Evolutionary conservation across 2,113 vertebrate genomes (phyloP).

Genomic region (Bujurquina vittata): DNA sequence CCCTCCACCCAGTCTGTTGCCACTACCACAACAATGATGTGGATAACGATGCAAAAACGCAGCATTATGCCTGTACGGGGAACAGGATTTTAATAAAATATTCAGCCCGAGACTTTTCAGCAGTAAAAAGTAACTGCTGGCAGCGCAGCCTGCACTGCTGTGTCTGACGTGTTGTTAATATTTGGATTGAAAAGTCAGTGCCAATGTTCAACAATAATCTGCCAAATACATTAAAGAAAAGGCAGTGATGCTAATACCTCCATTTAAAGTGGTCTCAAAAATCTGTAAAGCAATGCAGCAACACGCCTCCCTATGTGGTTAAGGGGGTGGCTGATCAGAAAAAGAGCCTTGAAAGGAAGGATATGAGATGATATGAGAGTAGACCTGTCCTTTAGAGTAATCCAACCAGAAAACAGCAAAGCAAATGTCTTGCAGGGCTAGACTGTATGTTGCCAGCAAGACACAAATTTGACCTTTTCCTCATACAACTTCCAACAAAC

Average conservation of each 20-base stretch:
- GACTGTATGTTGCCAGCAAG: slow-evolving; percentile 9
- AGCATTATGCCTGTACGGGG: neutral
- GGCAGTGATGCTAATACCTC: slow-evolving; percentile 16
- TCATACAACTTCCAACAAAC: slow-evolving; percentile 26
- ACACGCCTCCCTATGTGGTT: neutral
- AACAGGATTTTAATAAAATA: neutral
- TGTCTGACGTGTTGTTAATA: neutral
- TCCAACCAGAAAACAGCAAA: slow-evolving; percentile 1
- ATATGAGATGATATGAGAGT: neutral
- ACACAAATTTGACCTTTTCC: slow-evolving; percentile 26
- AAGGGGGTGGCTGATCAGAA: neutral
- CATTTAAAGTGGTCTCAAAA: slow-evolving; percentile 17
- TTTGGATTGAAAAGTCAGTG: neutral
- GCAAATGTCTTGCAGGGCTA: slow-evolving; percentile 19
- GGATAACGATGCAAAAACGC: neutral
- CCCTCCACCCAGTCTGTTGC: slow-evolving; percentile 15
- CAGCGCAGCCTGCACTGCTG: neutral
- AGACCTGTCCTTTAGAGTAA: slow-evolving; percentile 4
- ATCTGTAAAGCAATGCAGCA: slow-evolving; percentile 29
- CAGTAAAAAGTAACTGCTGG: neutral
- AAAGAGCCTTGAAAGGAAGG: neutral
- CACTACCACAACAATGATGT: neutral
- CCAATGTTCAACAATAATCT: neutral
- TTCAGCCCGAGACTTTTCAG: slow-evolving; percentile 10
- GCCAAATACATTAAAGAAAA: neutral